These are phyloP conservation scores for Ophion obscuratus DNA, from an alignment of 2,888 invertebrate species.

Conservation along the genomic window DNA sequence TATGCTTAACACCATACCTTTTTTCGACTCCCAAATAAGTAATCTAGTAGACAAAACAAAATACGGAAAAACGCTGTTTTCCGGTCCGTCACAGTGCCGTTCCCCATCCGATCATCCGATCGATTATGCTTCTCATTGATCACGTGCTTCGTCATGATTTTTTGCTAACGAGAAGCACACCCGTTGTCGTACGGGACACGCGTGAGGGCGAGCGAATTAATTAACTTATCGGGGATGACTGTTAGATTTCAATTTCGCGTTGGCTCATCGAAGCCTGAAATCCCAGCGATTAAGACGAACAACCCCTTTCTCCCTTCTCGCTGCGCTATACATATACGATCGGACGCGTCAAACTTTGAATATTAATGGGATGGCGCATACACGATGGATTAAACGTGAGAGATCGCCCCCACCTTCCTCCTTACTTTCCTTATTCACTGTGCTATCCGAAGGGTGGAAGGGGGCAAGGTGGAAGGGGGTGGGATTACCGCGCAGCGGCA, in stretches of 20 bases:
- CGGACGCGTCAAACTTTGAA: slow-evolving; percentile 63
- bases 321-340: slow-evolving; percentile 9
- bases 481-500: slow-evolving; percentile 13
- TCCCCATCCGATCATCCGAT: too few species aligned
- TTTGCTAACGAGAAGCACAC: background rate
- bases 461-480: background rate
- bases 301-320: slow-evolving; percentile 17
- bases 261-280: slow-evolving; percentile 46
- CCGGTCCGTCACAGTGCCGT: too few species aligned
- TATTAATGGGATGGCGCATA: slow-evolving; percentile 62
- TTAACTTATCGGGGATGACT: slow-evolving; percentile 49
- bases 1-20: too few species aligned
- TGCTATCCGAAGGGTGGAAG: background rate
- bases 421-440: background rate
- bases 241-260: slow-evolving; percentile 58
- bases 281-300: slow-evolving; percentile 59
- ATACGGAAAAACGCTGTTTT: too few species aligned
- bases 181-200: background rate
- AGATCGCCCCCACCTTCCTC: slow-evolving; percentile 1
- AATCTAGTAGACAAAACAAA: too few species aligned
- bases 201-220: slow-evolving; percentile 12
- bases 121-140: too few species aligned
- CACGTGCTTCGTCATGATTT: background rate
- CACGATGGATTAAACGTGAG: slow-evolving; percentile 58
- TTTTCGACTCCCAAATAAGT: too few species aligned